Percentiles rank a stretch among this genome's conserved stretches.
These are phyloP conservation scores for Picus viridis DNA, from an alignment of 2,797 vertebrate genomes.

Conservation along the genomic window DNA sequence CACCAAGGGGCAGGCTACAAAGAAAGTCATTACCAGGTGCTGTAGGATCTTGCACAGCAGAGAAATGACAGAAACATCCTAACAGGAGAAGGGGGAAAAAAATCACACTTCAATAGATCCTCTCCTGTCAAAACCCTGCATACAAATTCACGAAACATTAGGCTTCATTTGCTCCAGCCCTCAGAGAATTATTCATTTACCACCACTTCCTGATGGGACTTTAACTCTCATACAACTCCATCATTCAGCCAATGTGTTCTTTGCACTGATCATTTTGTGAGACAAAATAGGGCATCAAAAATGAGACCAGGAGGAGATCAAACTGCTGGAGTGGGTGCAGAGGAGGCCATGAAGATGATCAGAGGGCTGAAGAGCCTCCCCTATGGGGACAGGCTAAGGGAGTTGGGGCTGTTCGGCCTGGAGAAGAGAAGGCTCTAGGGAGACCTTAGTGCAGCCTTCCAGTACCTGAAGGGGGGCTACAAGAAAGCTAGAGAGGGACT, in stretches of 20 bases:
- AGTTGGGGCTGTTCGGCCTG: no score
- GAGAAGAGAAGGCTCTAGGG: no score
- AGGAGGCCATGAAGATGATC: no score
- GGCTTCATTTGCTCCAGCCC: not conserved
- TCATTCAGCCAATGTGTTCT: not conserved
- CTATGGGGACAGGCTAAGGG: no score
- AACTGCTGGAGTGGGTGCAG: no score
- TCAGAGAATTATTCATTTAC: slow-evolving; percentile 17
- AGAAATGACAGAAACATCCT: not conserved
- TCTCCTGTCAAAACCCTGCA: not conserved
- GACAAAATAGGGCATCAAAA: not conserved
- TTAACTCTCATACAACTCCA: not conserved
- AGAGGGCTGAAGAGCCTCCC: no score
- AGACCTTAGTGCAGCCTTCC: no score
- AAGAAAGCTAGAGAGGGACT: no score
- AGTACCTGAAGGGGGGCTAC: no score
- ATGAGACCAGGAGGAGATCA: no score
- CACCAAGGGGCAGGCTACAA: not conserved
- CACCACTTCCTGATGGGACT: not conserved
- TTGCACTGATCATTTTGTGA: not conserved
- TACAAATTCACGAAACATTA: not conserved
- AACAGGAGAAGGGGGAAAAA: not conserved
- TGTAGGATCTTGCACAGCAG: not conserved
- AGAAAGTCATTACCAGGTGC: not conserved
- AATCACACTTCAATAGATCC: not conserved